phyloP scores from a whole-genome alignment of 1,140 invertebrate species.

The Meteorus sp. region DNA sequence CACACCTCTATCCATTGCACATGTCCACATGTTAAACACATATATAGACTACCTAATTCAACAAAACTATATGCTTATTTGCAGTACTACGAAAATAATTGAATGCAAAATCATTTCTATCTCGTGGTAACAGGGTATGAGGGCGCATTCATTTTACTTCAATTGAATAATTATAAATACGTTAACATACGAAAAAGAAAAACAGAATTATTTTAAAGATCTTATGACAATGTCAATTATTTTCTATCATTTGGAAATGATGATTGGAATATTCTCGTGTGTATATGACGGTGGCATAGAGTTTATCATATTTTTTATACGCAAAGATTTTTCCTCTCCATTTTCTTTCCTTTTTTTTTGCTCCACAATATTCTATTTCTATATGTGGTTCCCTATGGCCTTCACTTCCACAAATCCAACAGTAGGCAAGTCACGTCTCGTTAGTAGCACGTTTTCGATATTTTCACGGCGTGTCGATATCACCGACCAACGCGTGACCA shows the following conservation, averaged over 20 bases:
- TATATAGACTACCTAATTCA: slow-evolving; percentile 15
- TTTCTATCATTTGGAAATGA: too few relatives aligned
- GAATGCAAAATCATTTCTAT: slow-evolving; percentile 22
- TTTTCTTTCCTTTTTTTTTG: neutral
- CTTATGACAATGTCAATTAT: too few relatives aligned
- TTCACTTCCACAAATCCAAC: neutral
- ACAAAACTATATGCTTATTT: slow-evolving; percentile 23
- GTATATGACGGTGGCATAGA: too few relatives aligned
- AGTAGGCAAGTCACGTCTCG: slow-evolving; percentile 23
- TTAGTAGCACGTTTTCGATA: slow-evolving; percentile 27
- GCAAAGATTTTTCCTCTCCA: neutral
- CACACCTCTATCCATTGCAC: slow-evolving; percentile 16
- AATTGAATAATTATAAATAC: neutral
- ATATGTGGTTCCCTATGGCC: neutral
- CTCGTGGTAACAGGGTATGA: slow-evolving; percentile 31
- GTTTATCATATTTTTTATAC: neutral
- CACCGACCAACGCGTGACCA: slow-evolving; percentile 19
- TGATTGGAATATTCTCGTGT: too few relatives aligned
- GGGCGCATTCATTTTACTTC: neutral
- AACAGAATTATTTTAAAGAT: too few relatives aligned
- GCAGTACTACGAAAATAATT: slow-evolving; percentile 26
- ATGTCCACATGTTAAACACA: slow-evolving; percentile 15
- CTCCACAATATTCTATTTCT: slow-evolving; percentile 6
- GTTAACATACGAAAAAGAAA: neutral
- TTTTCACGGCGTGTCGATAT: slow-evolving; percentile 31